phyloP scores from a whole-genome alignment of 2,113 vertebrate species.

The Mormyrus iriodes region DNA sequence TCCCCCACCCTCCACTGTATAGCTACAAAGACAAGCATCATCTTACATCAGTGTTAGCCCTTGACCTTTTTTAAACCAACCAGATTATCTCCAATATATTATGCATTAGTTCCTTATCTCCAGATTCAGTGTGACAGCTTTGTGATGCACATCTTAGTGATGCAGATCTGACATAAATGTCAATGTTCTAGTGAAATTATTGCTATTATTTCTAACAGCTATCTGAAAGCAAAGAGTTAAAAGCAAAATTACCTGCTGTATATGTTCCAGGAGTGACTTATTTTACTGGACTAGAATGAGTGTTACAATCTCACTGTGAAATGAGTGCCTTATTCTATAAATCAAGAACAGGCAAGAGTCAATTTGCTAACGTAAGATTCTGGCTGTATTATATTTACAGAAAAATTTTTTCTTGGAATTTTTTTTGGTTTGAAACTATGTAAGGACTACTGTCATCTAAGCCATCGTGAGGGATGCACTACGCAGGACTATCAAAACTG shows the following conservation, averaged over 20 bases:
- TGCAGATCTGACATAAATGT: not conserved
- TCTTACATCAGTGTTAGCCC: not conserved
- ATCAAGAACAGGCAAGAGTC: not conserved
- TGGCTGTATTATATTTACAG: not conserved
- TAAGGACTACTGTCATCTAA: not conserved
- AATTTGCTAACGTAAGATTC: not conserved
- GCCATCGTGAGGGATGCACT: not conserved
- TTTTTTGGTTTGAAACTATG: not conserved
- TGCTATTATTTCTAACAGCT: not conserved
- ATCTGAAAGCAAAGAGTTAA: not conserved
- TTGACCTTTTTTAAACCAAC: not conserved
- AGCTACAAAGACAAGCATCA: constrained; percentile 43
- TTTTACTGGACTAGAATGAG: not conserved
- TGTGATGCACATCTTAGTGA: not conserved
- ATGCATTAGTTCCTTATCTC: not conserved
- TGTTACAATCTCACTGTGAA: not conserved
- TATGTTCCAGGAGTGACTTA: not conserved
- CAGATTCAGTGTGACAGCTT: not conserved
- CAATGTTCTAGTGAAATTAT: not conserved
- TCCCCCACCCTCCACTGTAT: constrained; percentile 53
- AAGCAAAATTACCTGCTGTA: not conserved
- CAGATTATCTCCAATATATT: not conserved
- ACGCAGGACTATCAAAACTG: not conserved
- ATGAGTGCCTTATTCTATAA: not conserved
- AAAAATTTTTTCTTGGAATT: not conserved